Evolutionary conservation across 2,888 invertebrate genomes (phyloP), one percentile per base, ranked within the genome.

Genomic region (Andrena marginata): DNA sequence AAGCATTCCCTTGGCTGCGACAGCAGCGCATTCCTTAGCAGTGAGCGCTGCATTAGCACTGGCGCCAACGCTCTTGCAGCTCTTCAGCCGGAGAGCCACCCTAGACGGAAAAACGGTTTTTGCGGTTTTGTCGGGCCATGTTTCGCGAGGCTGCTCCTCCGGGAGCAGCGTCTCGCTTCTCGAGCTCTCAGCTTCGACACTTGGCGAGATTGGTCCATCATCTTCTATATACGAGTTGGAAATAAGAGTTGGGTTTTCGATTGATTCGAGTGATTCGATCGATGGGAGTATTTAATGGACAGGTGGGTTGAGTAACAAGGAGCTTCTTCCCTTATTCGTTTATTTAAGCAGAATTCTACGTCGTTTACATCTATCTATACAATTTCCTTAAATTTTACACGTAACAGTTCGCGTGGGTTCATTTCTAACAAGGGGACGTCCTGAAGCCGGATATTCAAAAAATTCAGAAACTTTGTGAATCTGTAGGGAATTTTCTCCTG

Each of bases 21-120:
- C 87, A 80, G 78, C 68, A 60, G 80, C 65, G 85, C 90, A 86
- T 88, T 88, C 89, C 86, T 82, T 75, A 76, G 65, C 78, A 85
- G 84, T 71, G 80, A 82, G 76, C 85, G 85, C 59, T 73, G 81
- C 85, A 85, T 87, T 87, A 85, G 67, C 84, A 62, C 82, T 88
- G 88, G 88, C 88, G 88, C 89, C 88, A 81, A 74, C 67, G 76
- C 62, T 80, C 51, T 67, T 56, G 80, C 83, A 59, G 59, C 77
- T 74, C 69, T 74, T 26, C 59, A 51, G 56, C 31, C 74, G 20
- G 31, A 73, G 75, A 64, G 72, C 29, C 68, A 68, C 56, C 65
- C 60, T 60, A 67, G 74, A 68, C 56, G 84, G 79, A 79, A 85
- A 84, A 72, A 83, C 73, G 31, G 70, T 85, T 86, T 86, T 77